Conservation (phyloP, 2,113 vertebrate genomes). For the Lamprologus ornatipinnis region DNA sequence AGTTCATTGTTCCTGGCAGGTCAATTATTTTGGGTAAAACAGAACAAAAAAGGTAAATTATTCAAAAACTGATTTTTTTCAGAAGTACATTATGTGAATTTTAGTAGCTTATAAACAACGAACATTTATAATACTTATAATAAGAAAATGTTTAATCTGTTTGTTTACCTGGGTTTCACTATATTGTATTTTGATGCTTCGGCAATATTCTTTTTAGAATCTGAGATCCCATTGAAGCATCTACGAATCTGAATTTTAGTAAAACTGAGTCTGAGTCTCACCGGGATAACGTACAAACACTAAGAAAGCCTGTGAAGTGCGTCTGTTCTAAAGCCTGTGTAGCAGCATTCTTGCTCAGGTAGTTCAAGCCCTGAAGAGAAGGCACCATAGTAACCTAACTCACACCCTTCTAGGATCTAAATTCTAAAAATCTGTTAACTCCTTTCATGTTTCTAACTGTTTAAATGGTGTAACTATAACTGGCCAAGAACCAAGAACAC, state of each 20-base stretch:
- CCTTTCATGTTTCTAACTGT: background rate
- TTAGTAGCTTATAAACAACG: background rate
- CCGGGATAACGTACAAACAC: fast-evolving
- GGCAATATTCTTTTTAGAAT: background rate
- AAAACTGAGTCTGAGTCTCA: background rate
- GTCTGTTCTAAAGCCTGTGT: background rate
- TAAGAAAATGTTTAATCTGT: background rate
- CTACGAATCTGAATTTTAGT: background rate
- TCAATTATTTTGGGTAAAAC: background rate
- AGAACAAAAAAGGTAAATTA: background rate
- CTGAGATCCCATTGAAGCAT: background rate
- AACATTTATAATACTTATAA: background rate
- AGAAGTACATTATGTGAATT: background rate
- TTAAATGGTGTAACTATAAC: background rate
- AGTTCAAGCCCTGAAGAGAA: background rate
- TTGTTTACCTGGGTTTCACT: background rate
- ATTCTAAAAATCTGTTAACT: background rate
- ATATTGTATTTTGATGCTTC: background rate
- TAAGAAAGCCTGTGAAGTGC: background rate
- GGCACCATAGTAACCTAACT: background rate
- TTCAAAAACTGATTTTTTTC: background rate
- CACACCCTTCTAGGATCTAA: background rate
- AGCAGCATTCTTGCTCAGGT: background rate
- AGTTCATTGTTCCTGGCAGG: background rate
- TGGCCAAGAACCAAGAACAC: background rate